Percentiles rank a stretch among this genome's conserved stretches.
These are phyloP conservation scores for Orussus abietinus DNA, from an alignment of 1,140 invertebrate species.

Conservation along the genomic window DNA sequence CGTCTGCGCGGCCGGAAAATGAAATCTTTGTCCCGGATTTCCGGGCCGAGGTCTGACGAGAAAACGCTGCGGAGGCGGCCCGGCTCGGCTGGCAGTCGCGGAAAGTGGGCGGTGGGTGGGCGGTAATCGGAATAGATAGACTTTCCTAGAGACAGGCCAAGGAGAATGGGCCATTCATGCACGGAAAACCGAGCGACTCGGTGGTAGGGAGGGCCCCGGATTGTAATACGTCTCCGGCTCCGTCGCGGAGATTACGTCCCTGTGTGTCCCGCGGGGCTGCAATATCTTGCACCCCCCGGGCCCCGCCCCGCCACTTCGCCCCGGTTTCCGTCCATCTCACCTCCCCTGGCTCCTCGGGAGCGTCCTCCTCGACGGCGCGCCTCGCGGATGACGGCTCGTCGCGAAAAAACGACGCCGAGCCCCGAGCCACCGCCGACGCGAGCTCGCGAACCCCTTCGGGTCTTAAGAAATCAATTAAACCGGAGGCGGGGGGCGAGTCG, in stretches of 20 bases:
- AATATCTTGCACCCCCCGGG: constrained; percentile 50
- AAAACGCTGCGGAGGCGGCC: not conserved
- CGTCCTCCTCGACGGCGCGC: constrained; percentile 21
- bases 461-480: constrained; percentile 53
- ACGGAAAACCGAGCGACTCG: constrained; percentile 33
- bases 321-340: constrained; percentile 13
- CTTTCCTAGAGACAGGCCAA: constrained; percentile 49
- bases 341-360: constrained; percentile 8
- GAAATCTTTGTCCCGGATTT: constrained; percentile 38
- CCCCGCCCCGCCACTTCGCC: constrained; percentile 13
- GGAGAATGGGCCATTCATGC: constrained; percentile 49
- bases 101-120: not conserved
- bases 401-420: constrained; percentile 14
- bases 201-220: constrained; percentile 41
- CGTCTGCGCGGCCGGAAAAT: constrained; percentile 27
- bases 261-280: constrained; percentile 52
- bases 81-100: constrained; percentile 5
- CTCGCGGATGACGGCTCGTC: constrained; percentile 28
- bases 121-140: constrained; percentile 16
- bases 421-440: constrained; percentile 30
- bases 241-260: constrained; percentile 52
- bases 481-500: constrained; percentile 12
- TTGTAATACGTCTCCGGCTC: constrained; percentile 49
- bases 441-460: constrained; percentile 43
- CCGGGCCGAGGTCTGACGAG: constrained; percentile 18